phyloP scores from a whole-genome alignment of 2,113 vertebrate species.

The Austrofundulus limnaeus region DNA sequence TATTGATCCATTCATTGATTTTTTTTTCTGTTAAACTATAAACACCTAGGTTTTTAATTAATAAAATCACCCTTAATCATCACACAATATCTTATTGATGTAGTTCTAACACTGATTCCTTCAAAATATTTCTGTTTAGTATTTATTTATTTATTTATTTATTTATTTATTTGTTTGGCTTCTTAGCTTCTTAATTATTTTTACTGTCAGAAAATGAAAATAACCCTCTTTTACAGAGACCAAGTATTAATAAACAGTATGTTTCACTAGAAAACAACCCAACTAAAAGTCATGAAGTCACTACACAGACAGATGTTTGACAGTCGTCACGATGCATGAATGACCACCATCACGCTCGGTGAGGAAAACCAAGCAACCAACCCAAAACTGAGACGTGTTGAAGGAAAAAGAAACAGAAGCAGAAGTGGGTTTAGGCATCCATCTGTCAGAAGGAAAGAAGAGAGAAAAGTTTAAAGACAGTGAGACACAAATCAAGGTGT shows the following conservation, averaged over 20 bases:
- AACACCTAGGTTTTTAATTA: too few species aligned
- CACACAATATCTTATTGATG: too few species aligned
- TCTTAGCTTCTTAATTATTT: not conserved
- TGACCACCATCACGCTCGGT: conserved; percentile 17
- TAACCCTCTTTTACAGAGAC: not conserved
- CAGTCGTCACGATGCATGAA: conserved; percentile 25
- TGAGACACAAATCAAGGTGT: conserved; percentile 1
- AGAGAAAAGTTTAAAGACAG: conserved; percentile 35
- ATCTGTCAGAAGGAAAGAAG: conserved; percentile 61
- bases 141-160: too few species aligned
- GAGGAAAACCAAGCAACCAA: conserved; percentile 18
- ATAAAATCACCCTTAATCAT: too few species aligned
- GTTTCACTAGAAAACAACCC: conserved; percentile 11
- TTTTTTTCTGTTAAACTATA: too few species aligned
- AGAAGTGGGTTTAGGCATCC: conserved; percentile 57
- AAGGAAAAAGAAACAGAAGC: conserved; percentile 37
- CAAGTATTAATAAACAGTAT: not conserved
- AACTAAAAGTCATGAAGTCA: conserved; percentile 1
- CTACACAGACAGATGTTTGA: conserved; percentile 25
- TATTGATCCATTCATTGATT: too few species aligned
- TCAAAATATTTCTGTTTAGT: not conserved
- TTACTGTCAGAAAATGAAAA: not conserved
- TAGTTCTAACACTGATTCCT: too few species aligned
- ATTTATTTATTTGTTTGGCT: too few species aligned
- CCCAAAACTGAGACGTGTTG: conserved; percentile 16